Evolutionary conservation across 2,888 invertebrate genomes (phyloP), one percentile per base, ranked within the genome.

Genomic region (Plebejus argus): DNA sequence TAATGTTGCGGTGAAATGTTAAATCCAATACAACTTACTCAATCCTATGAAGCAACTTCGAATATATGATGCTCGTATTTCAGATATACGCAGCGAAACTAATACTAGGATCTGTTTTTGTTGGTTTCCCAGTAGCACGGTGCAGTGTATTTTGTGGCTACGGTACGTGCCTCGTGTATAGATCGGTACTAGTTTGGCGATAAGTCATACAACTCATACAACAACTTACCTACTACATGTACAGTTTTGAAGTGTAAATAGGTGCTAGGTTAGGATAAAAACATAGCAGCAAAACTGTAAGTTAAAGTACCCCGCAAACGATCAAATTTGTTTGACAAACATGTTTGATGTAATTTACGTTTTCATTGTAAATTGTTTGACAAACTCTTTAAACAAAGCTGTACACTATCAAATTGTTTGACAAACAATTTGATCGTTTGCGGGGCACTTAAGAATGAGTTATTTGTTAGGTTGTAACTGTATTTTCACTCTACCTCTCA

Each of bases 151-250:
- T 61, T 66, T 66, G 28, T 66, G 33, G 66, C 66, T 28, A 28
- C 61, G 23, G 61, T 28, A 66, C 66, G 66, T 66, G 66, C 66
- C 66, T 28, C 66, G 66, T 33, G 66, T 66, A 6, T 66, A 66
- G 28, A 66, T 18, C 66, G 28, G 12, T 18, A 66, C 66, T 15
- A 28, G 58, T 58, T 66, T 20, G 61, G 28, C 61, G 23, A 58
- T 58, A 58, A 20, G 58, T 58, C 58, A 58, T 23, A 23, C 12
- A 23, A 53, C 53, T 53, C 53, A 53, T 5, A 18, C 53, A 10
- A 61, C 61, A 23, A 23, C 4, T 0, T 20, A 58, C n/a, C 20
- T 58, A 8, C 5, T n/a, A 8, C 1, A 45, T 45, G 45, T 12
- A 10, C 45, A 45, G 23, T 61, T 61, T 20, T 61, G 23, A 23